Conservation (phyloP, 2,797 vertebrate genomes). For the Silurus lanzhouensis region DNA sequence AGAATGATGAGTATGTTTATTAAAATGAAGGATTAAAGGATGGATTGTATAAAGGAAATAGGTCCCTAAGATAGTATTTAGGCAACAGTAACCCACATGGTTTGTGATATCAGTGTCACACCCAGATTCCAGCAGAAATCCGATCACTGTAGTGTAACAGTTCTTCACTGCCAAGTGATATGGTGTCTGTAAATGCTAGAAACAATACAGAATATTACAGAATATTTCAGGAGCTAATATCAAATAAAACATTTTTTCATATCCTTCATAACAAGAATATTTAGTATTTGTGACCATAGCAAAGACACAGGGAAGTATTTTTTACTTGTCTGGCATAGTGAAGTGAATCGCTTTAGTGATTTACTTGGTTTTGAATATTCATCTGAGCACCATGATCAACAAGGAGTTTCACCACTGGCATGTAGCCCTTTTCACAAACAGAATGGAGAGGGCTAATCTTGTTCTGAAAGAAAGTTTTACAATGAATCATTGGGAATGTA, state of each 20-base stretch:
- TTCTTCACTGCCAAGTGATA: constrained; percentile 84
- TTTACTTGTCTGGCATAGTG: background rate
- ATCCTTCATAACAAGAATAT: background rate
- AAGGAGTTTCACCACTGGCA: constrained; percentile 78
- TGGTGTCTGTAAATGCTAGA: constrained; percentile 79
- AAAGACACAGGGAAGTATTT: background rate
- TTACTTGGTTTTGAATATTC: constrained; percentile 76
- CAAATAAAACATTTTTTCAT: background rate
- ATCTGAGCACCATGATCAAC: constrained; percentile 71
- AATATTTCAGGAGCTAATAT: background rate
- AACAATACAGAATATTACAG: constrained; percentile 22
- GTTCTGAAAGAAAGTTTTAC: constrained; percentile 67
- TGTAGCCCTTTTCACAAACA: constrained; percentile 76
- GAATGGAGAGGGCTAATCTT: constrained; percentile 74
- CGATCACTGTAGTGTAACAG: constrained; percentile 76
- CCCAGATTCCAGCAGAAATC: constrained; percentile 76
- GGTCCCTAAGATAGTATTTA: background rate
- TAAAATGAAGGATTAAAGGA: background rate
- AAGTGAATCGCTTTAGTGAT: background rate
- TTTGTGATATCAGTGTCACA: constrained; percentile 77
- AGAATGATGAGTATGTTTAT: background rate
- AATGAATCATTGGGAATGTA: background rate
- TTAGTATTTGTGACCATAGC: background rate
- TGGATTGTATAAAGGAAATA: background rate
- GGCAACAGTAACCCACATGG: constrained; percentile 71